These are phyloP conservation scores for Bombus confusus DNA, from an alignment of 1,140 invertebrate genomes.

Conservation along the genomic window DNA sequence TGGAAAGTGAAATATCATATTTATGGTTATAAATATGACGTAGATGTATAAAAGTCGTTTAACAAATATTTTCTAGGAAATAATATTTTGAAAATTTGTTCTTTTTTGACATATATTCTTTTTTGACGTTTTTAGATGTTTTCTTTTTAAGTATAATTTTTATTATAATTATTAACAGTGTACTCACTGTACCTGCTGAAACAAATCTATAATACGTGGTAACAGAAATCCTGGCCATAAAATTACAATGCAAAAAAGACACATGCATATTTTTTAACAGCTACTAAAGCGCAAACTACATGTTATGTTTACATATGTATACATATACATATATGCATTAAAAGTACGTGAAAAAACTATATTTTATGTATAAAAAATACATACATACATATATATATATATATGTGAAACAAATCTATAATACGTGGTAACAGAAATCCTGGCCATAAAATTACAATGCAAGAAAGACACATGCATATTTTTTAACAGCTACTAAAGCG, in stretches of 20 bases:
- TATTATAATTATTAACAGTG: slow-evolving; percentile 21
- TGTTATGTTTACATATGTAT: slow-evolving; percentile 43
- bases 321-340: slow-evolving; percentile 19
- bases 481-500: slow-evolving; percentile 22
- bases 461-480: slow-evolving; percentile 7
- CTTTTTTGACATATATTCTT: background rate
- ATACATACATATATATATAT: too few species aligned
- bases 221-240: slow-evolving; percentile 33
- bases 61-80: background rate
- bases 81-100: background rate
- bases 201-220: slow-evolving; percentile 4
- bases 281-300: slow-evolving; percentile 18
- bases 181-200: slow-evolving; percentile 26
- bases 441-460: slow-evolving; percentile 23
- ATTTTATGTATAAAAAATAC: slow-evolving; percentile 35
- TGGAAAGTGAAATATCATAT: slow-evolving; percentile 23
- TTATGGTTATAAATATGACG: slow-evolving; percentile 6
- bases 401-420: too few species aligned
- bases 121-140: background rate
- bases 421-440: slow-evolving; percentile 21
- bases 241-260: slow-evolving; percentile 8
- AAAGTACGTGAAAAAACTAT: slow-evolving; percentile 13
- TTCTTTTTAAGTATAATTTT: background rate
- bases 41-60: slow-evolving; percentile 1
- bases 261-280: slow-evolving; percentile 20